Evolutionary conservation across 2,113 vertebrate genomes (phyloP).

Genomic region (Acanthisitta chloris): DNA sequence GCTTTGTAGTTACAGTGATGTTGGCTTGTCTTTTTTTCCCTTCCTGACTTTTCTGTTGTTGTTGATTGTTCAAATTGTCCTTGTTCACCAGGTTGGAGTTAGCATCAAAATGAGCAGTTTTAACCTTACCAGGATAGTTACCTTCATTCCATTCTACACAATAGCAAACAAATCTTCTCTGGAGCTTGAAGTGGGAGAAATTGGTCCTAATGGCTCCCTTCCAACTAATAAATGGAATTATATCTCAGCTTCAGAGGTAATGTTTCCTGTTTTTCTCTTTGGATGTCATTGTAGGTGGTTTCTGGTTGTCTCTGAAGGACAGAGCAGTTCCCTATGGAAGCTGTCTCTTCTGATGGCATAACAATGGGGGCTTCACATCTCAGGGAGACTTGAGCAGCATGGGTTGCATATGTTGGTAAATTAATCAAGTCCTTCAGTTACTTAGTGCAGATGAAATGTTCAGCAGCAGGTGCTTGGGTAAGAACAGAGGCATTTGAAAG

Average conservation of each 20-base stretch:
- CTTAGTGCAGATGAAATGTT: background rate
- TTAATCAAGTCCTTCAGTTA: background rate
- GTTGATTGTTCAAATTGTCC: background rate
- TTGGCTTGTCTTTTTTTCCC: background rate
- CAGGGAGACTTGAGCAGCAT: background rate
- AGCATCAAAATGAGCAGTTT: conserved; percentile 96
- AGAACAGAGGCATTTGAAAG: background rate
- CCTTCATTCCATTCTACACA: conserved; percentile 92
- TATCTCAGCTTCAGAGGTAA: conserved; percentile 85
- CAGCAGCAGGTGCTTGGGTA: background rate
- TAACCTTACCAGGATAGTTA: conserved; percentile 90
- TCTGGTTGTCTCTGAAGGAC: background rate
- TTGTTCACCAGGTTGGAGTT: conserved; percentile 84
- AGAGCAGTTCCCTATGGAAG: background rate
- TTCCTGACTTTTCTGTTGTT: background rate
- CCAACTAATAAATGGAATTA: conserved; percentile 88
- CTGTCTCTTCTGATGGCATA: background rate
- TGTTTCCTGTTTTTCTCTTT: background rate
- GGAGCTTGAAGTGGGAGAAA: conserved; percentile 92
- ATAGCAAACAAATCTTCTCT: conserved; percentile 89
- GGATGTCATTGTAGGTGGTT: background rate
- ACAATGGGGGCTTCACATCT: background rate
- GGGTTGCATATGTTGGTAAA: background rate
- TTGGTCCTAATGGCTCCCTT: conserved; percentile 65
- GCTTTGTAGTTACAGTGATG: background rate